These are phyloP conservation scores for Pao palembangensis DNA, from an alignment of 2,113 vertebrate species.

Conservation along the genomic window DNA sequence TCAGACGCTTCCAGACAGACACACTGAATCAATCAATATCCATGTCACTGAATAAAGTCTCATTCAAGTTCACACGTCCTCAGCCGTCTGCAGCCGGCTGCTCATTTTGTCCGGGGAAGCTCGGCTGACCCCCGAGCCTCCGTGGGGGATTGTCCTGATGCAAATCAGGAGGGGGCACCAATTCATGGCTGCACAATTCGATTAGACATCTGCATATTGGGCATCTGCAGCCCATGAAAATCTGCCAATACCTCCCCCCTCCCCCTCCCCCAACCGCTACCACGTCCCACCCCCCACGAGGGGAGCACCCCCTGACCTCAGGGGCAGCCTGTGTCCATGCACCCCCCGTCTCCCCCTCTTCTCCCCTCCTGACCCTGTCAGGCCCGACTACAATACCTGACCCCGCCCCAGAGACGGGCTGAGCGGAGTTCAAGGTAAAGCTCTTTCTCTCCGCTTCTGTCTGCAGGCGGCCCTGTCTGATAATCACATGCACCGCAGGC, in stretches of 20 bases:
- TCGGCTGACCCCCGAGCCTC: slow-evolving; percentile 68
- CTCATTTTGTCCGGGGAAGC: slow-evolving; percentile 68
- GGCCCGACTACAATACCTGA: slow-evolving; percentile 63
- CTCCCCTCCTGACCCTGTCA: slow-evolving; percentile 65
- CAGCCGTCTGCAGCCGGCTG: slow-evolving; percentile 69
- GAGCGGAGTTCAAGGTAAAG: slow-evolving; percentile 78
- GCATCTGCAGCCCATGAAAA: slow-evolving; percentile 77
- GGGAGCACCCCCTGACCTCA: slow-evolving; percentile 61
- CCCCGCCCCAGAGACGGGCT: slow-evolving; percentile 63
- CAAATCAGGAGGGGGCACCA: slow-evolving; percentile 68
- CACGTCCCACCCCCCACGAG: slow-evolving; percentile 40
- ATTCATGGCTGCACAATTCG: slow-evolving; percentile 74
- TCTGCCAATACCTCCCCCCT: slow-evolving; percentile 59
- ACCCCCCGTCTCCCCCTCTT: slow-evolving; percentile 38
- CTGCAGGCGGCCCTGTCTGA: slow-evolving; percentile 45
- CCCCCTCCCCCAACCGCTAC: slow-evolving; percentile 31
- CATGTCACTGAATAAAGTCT: slow-evolving; percentile 61
- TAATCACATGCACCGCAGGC: slow-evolving; percentile 67
- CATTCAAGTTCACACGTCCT: slow-evolving; percentile 77
- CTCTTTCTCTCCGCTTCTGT: slow-evolving; percentile 53
- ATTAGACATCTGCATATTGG: slow-evolving; percentile 80
- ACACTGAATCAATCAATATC: slow-evolving; percentile 67
- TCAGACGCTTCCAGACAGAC: slow-evolving; percentile 61
- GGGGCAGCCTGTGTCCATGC: slow-evolving; percentile 50
- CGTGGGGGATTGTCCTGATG: slow-evolving; percentile 72